Evolutionary conservation across 2,888 invertebrate genomes (phyloP).

Genomic region (Scaptomyza polygonia): DNA sequence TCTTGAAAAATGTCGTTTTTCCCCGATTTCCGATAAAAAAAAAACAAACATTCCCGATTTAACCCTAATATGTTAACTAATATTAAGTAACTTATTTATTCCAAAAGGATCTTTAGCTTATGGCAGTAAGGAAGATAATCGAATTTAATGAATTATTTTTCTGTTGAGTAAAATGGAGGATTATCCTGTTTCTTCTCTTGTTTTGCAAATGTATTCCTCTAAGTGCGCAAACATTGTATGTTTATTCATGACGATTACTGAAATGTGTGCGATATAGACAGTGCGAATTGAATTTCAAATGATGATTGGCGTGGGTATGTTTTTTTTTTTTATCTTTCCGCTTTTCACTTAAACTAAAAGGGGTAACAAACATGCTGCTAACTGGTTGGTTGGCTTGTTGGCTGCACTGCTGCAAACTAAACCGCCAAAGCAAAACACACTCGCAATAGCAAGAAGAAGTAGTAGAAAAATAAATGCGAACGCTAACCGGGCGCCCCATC

Average conservation of each 20-base stretch:
- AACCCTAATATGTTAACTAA: too few species aligned
- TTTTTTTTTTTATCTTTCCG: neutral
- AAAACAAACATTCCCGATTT: too few species aligned
- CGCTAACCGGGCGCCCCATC: slow-evolving; percentile 1
- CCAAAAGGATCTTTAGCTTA: too few species aligned
- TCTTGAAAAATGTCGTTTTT: too few species aligned
- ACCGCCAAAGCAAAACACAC: neutral
- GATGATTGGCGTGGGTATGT: slow-evolving; percentile 45
- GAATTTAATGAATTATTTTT: too few species aligned
- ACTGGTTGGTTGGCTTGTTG: neutral
- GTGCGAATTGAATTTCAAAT: slow-evolving; percentile 45
- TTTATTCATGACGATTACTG: neutral
- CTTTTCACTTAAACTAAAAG: slow-evolving; percentile 49
- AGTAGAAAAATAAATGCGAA: slow-evolving; percentile 4
- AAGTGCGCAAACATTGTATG: neutral
- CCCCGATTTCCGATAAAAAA: too few species aligned
- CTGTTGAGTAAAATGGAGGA: too few species aligned
- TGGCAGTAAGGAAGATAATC: too few species aligned
- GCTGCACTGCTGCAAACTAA: slow-evolving; percentile 19
- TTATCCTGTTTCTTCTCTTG: too few species aligned
- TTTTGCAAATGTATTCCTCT: neutral
- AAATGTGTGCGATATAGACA: slow-evolving; percentile 6
- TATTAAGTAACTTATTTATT: too few species aligned
- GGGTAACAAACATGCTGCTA: slow-evolving; percentile 28
- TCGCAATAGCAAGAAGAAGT: neutral